These are phyloP conservation scores for Motacilla tschutschensis DNA, from an alignment of 2,113 vertebrate species.

Conservation along the genomic window DNA sequence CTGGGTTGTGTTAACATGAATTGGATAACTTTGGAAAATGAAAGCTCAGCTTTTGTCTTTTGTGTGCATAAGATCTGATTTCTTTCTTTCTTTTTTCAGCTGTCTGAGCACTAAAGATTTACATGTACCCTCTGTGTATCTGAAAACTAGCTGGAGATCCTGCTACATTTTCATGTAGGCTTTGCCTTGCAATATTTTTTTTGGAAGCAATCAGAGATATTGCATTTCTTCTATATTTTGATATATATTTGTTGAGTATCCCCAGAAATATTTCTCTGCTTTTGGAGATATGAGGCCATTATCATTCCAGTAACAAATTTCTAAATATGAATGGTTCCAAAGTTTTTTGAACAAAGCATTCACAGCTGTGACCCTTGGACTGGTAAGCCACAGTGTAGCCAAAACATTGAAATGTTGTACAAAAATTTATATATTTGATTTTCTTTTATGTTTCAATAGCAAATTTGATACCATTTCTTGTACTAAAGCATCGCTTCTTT, in stretches of 20 bases:
- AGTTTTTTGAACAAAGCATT: not conserved
- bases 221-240: not conserved
- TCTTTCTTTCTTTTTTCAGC: not conserved
- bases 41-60: constrained; percentile 34
- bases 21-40: not conserved
- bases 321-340: not conserved
- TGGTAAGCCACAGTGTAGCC: not conserved
- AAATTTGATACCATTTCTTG: not conserved
- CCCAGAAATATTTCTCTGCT: not conserved
- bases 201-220: not conserved
- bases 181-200: not conserved
- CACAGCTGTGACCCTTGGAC: not conserved
- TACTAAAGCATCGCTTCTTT: not conserved
- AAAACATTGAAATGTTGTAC: not conserved
- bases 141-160: not conserved
- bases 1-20: not conserved
- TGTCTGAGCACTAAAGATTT: not conserved
- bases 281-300: not conserved
- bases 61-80: not conserved
- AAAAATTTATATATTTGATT: not conserved
- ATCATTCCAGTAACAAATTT: not conserved
- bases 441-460: not conserved
- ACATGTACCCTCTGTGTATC: not conserved
- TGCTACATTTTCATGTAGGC: not conserved
- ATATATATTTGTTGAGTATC: not conserved